Base-by-base conservation (phyloP, 2,888 invertebrate species). In the Lepidocyrtoides sp. region DNA sequence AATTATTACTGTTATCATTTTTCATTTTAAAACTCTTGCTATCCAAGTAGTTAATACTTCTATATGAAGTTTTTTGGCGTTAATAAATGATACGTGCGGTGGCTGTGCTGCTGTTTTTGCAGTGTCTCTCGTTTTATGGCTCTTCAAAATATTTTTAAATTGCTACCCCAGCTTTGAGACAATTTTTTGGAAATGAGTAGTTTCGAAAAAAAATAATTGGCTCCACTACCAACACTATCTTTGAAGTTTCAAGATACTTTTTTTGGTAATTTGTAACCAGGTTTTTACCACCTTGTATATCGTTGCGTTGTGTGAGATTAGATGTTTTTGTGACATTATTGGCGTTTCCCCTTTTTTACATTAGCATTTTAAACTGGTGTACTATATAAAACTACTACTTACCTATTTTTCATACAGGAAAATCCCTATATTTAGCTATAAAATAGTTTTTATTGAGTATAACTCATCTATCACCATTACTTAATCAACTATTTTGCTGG, bases 301-400 rank as follows among this genome's bases (percentile, higher is more conserved):
- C 44, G 72, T 75, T 75, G 72, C 10, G 84, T 84, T 84, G 84
- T 85, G 85, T 85, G 85, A 85, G 72, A 85, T 75, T 32, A 66
- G 85, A 85, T 85, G 57, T 57, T 57, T 57, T 20, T 51, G n/a
- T n/a, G n/a, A n/a, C n/a, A n/a, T 0, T 14, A 51, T 57, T 57
- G 51, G 3, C 51, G 20, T 57, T 57, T 20, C 10, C 57, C 57
- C 20, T 57, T 8, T n/a, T 57, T 17, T 8, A 4, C 48, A 48
- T 48, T 48, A 36, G 36, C 48, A 48, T n/a, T n/a, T n/a, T n/a
- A n/a, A n/a, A n/a, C n/a, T n/a, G n/a, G n/a, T n/a, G n/a, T n/a
- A 48, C 48, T 14, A 57, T 57, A 36, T 23, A 7, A 7, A 8
- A 57, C 48, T 48, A 48, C 48, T 48, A 20, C n/a, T 57, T 1